Conservation (phyloP, 1,140 invertebrate genomes). For the Mya arenaria region DNA sequence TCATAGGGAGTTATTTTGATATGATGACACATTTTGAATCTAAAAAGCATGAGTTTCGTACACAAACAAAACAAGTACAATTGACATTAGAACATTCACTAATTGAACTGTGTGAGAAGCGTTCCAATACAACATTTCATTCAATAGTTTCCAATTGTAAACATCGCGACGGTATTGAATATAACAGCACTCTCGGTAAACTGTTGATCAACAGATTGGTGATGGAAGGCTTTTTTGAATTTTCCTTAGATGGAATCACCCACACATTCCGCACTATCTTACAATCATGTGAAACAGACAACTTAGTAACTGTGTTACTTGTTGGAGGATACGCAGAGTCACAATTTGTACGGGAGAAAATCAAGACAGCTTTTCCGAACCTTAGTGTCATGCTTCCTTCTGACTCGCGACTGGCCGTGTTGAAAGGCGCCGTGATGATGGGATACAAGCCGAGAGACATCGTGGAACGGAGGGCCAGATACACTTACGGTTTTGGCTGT, state of each 20-base stretch:
- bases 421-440: slow-evolving; percentile 33
- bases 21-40: slow-evolving; percentile 12
- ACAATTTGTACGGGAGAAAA: no score
- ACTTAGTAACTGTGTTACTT: no score
- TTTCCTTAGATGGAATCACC: background rate
- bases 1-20: background rate
- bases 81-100: background rate
- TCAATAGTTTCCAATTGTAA: background rate
- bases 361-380: no score
- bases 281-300: no score
- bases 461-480: background rate
- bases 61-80: background rate
- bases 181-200: background rate
- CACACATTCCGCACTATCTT: no score
- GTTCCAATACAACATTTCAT: background rate
- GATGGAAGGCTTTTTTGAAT: slow-evolving; percentile 24
- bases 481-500: slow-evolving; percentile 39
- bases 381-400: no score
- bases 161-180: no score
- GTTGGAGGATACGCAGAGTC: no score
- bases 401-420: slow-evolving; percentile 9
- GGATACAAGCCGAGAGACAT: slow-evolving; percentile 17
- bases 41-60: slow-evolving; percentile 8
- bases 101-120: background rate
- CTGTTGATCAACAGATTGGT: background rate